These are phyloP conservation scores for Rhagoletis pomonella DNA, from an alignment of 1,140 invertebrate genomes.

Conservation along the genomic window DNA sequence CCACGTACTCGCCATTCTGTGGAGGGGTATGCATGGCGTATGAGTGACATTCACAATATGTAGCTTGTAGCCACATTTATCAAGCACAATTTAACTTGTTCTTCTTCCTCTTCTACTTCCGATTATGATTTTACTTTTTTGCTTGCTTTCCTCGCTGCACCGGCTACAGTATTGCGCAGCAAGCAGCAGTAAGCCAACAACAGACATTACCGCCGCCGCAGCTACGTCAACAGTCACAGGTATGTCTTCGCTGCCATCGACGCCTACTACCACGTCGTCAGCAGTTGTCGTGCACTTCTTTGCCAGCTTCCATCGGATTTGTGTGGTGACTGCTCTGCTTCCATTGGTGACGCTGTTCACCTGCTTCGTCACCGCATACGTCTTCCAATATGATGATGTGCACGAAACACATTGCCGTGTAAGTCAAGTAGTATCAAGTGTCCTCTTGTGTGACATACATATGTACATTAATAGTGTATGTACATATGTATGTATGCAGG, in stretches of 20 bases:
- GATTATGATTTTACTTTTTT: background rate
- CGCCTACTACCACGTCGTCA: constrained; percentile 18
- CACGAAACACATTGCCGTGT: constrained; percentile 94
- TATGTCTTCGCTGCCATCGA: constrained; percentile 8
- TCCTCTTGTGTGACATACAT: too few relatives aligned
- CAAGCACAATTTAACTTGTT: constrained; percentile 13
- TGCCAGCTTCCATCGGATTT: constrained; percentile 80
- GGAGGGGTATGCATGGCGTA: constrained; percentile 1
- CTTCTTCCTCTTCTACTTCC: background rate
- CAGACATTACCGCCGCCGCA: background rate
- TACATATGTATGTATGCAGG: background rate
- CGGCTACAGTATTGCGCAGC: constrained; percentile 24
- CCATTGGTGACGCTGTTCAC: constrained; percentile 86
- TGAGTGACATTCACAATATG: constrained; percentile 18
- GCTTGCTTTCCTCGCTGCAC: background rate
- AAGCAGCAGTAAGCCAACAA: constrained; percentile 26
- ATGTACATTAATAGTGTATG: background rate
- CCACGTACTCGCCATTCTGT: background rate
- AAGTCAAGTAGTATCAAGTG: constrained; percentile 71
- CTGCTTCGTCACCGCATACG: constrained; percentile 90
- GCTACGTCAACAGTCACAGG: constrained; percentile 9
- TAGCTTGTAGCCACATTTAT: background rate
- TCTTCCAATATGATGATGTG: constrained; percentile 92
- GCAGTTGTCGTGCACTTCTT: constrained; percentile 67
- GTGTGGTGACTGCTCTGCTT: constrained; percentile 86